Evolutionary conservation across 2,888 invertebrate species (phyloP).

Genomic region (Zeuzera pyrina): DNA sequence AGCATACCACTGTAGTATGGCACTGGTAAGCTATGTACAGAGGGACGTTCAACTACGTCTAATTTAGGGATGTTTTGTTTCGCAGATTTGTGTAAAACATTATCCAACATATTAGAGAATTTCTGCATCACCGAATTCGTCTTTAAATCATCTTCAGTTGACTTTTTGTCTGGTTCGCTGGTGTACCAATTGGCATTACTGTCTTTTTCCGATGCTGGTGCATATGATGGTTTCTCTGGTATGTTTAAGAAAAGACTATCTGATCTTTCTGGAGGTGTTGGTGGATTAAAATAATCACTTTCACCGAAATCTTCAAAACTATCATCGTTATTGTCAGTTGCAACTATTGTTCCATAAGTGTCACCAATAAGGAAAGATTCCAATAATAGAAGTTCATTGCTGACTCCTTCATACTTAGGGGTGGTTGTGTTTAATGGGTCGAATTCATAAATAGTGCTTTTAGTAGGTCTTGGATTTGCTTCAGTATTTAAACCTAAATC

Average conservation of each 20-base stretch:
- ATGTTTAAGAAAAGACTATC: conserved; percentile 73
- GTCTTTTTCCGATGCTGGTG: conserved; percentile 32
- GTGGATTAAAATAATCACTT: conserved; percentile 67
- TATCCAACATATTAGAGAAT: conserved; percentile 60
- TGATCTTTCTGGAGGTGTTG: conserved; percentile 75
- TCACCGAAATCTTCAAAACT: conserved; percentile 44
- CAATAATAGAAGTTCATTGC: conserved; percentile 75
- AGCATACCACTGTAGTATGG: conserved; percentile 75
- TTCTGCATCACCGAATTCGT: conserved; percentile 46
- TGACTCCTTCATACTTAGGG: conserved; percentile 53
- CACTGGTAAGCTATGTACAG: conserved; percentile 53
- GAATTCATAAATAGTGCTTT: conserved; percentile 81
- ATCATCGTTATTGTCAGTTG: conserved; percentile 50
- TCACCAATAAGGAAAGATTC: conserved; percentile 80
- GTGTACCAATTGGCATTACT: conserved; percentile 60
- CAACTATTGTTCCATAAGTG: conserved; percentile 75
- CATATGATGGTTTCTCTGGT: conserved; percentile 38
- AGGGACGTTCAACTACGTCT: conserved; percentile 63
- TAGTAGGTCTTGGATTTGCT: conserved; percentile 37
- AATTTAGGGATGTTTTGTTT: conserved; percentile 32
- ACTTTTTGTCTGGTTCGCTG: conserved; percentile 16
- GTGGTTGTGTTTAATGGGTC: conserved; percentile 71
- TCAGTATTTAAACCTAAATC: conserved; percentile 14
- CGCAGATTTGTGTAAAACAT: conserved; percentile 41
- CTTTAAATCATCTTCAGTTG: conserved; percentile 30